phyloP scores from a whole-genome alignment of 2,113 vertebrate species.

The Petroica traversi region DNA sequence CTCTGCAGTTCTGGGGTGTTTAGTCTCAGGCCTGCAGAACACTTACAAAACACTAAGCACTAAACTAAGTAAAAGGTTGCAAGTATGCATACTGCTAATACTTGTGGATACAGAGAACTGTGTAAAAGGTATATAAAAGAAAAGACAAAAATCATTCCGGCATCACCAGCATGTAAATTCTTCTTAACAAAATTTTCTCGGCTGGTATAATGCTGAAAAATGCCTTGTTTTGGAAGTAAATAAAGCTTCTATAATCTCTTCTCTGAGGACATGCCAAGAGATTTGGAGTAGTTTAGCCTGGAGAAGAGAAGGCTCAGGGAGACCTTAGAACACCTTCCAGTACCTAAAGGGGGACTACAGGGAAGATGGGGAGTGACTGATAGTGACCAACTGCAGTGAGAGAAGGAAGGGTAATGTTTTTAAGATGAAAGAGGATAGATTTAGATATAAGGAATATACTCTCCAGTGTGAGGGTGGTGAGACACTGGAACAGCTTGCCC shows the following conservation, averaged over 20 bases:
- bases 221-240: background rate
- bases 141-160: no score
- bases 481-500: background rate
- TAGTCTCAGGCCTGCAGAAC: no score
- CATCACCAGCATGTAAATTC: background rate
- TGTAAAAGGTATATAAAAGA: no score
- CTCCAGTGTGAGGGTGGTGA: background rate
- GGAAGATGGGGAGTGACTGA: background rate
- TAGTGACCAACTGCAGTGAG: rapidly evolving
- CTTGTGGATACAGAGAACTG: no score
- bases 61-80: no score
- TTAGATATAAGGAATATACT: background rate
- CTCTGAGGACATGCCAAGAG: background rate
- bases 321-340: background rate
- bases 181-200: background rate
- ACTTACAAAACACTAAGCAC: no score
- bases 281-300: background rate
- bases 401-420: background rate
- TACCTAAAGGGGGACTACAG: background rate
- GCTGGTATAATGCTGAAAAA: background rate
- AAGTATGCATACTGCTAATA: no score
- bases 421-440: background rate
- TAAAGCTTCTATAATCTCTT: background rate
- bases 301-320: background rate
- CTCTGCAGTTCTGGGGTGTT: no score